Conservation (phyloP, 2,888 invertebrate species). For the Biston stratarius region DNA sequence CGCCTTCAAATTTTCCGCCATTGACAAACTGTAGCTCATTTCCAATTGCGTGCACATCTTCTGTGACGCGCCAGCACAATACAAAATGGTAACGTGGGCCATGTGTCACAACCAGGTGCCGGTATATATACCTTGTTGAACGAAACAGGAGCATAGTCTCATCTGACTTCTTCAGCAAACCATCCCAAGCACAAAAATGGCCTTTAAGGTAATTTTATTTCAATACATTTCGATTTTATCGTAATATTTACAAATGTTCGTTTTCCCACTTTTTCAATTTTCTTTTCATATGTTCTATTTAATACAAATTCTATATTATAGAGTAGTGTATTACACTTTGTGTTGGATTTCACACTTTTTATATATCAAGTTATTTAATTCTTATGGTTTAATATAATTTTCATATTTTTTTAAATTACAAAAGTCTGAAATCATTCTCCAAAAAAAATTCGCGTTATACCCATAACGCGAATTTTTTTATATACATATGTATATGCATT, state of each 20-base stretch:
- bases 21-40: conserved; percentile 82
- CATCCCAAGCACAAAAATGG: conserved; percentile 72
- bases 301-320: background rate
- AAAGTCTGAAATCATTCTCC: too few species aligned
- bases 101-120: conserved; percentile 71
- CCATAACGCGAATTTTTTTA: too few species aligned
- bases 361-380: too few species aligned
- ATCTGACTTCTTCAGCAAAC: conserved; percentile 67
- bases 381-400: too few species aligned
- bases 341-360: too few species aligned
- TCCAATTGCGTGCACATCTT: conserved; percentile 80
- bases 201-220: conserved; percentile 71
- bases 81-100: conserved; percentile 77
- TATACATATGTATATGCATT: too few species aligned
- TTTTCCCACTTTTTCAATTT: too few species aligned
- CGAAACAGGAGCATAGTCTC: conserved; percentile 75
- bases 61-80: conserved; percentile 75
- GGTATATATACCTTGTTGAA: conserved; percentile 74
- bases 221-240: background rate
- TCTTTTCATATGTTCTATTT: too few species aligned
- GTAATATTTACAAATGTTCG: too few species aligned
- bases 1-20: conserved; percentile 76
- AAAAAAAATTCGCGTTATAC: too few species aligned
- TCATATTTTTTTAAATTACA: too few species aligned
- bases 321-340: too few species aligned